Evolutionary conservation across 2,113 vertebrate genomes (phyloP), one percentile per base, ranked within the genome.

Genomic region (Callaeas wilsoni): DNA sequence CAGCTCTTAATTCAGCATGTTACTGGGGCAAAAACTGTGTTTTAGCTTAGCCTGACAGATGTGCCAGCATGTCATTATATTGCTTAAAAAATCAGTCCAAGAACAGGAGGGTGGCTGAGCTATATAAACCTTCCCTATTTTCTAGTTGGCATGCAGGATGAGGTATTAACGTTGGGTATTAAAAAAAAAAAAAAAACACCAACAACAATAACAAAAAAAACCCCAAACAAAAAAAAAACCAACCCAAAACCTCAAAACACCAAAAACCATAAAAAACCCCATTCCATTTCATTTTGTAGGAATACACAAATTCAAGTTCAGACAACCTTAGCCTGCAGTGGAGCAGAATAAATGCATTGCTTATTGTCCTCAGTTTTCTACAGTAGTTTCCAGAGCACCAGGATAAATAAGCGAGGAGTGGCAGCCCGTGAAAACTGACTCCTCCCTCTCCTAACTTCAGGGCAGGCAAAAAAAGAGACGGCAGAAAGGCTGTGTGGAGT

Each of bases 111-210:
- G 7, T 65, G 32, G 37, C 20, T 83, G 27, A 68, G 67, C 21
- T 60, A 13, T 2, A 26, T 8, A 64, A 60, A 7, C 17, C 10
- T 23, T 63, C 47, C 46, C 2, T 60, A 22, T 73, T 64, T 57
- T 41, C 37, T 49, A 9, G 5, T 1, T 80, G 16, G 8, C 29
- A 46, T 0, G 0, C 27, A 75, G 60, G 37, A 49, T 25, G 49
- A 82, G 9, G 10, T 50, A 42, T 9, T n/a, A 69, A 5, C 20
- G 22, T 2, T 33, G 9, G 5, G 10, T 86, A 42, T 11, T 39
- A 1, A n/a, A 67, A 57, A 29, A 27, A 33, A 22, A 62, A 2
- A 7, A n/a, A 15, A 53, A 1, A 9, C n/a, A n/a, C n/a, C n/a
- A n/a, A n/a, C n/a, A n/a, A n/a, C n/a, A n/a, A n/a, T n/a, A n/a